Evolutionary conservation across 2,888 invertebrate genomes (phyloP).

Genomic region (Oscheius myriophilus): DNA sequence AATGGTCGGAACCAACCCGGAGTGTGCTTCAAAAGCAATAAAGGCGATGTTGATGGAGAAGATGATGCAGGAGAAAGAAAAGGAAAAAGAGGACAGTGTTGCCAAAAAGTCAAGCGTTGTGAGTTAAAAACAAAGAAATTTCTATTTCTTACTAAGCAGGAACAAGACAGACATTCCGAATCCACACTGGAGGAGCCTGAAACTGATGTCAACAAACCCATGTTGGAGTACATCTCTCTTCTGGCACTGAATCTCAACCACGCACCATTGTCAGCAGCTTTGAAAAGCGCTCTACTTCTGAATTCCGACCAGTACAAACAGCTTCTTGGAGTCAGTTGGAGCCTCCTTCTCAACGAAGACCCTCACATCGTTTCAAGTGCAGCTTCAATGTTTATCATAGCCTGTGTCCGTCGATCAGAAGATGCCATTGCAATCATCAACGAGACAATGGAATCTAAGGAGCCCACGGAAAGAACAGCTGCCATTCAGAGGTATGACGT

Average conservation of each 20-base stretch:
- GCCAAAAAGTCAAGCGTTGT: slow-evolving; percentile 56
- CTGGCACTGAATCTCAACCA: slow-evolving; percentile 80
- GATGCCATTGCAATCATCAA: slow-evolving; percentile 90
- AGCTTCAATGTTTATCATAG: slow-evolving; percentile 89
- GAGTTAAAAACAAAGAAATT: background rate
- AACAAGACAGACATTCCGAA: slow-evolving; percentile 46
- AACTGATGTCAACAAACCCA: slow-evolving; percentile 42
- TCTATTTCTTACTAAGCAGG: slow-evolving; percentile 16
- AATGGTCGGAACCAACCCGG: slow-evolving; percentile 64
- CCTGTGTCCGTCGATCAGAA: slow-evolving; percentile 89
- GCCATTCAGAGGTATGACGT: slow-evolving; percentile 76
- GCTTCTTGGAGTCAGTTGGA: slow-evolving; percentile 92
- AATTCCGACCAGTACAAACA: slow-evolving; percentile 76
- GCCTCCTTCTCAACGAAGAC: slow-evolving; percentile 89
- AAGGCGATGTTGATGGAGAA: slow-evolving; percentile 68
- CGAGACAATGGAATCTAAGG: slow-evolving; percentile 84
- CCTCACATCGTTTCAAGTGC: slow-evolving; percentile 75
- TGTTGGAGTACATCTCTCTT: slow-evolving; percentile 66
- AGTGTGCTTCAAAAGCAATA: slow-evolving; percentile 64
- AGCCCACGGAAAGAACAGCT: slow-evolving; percentile 84
- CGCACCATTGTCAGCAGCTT: slow-evolving; percentile 84
- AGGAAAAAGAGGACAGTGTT: slow-evolving; percentile 58
- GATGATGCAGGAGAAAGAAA: slow-evolving; percentile 67
- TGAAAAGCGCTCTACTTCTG: slow-evolving; percentile 89
- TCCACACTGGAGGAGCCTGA: slow-evolving; percentile 56